Conservation (phyloP, 2,113 vertebrate genomes). For the Xyrauchen texanus region DNA sequence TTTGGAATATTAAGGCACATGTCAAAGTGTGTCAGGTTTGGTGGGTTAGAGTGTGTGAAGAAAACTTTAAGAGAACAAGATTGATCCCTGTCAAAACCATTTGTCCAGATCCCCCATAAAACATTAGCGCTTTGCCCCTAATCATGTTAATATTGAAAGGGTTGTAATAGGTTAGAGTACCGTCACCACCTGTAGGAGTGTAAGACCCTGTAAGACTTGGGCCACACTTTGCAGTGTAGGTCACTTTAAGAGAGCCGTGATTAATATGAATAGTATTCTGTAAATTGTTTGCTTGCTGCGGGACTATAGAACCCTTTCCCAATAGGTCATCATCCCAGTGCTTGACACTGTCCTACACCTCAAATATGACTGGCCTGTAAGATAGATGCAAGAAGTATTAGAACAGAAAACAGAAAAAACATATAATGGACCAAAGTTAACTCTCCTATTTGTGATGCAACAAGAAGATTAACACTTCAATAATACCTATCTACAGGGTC, state of each 20-base stretch:
- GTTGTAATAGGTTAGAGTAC: conserved; percentile 13
- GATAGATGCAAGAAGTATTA: not conserved
- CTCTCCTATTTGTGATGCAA: no score
- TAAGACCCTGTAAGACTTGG: conserved; percentile 62
- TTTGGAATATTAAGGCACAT: no score
- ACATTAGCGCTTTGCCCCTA: no score
- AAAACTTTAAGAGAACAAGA: no score
- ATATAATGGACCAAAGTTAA: no score
- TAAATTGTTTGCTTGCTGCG: not conserved
- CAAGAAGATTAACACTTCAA: no score
- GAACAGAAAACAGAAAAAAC: not conserved
- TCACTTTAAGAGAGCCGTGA: conserved; percentile 52
- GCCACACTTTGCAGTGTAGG: conserved; percentile 57
- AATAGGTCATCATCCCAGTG: conserved; percentile 66
- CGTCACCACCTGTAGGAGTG: conserved; percentile 32
- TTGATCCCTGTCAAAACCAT: not conserved
- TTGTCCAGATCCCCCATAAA: no score
- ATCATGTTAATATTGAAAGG: not conserved
- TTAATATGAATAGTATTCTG: conserved; percentile 13
- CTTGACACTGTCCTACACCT: conserved; percentile 72
- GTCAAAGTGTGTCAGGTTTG: no score
- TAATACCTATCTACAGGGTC: no score
- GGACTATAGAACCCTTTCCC: conserved; percentile 26
- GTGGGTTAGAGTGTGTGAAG: no score
- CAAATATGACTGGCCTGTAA: conserved; percentile 52